A percentile compares a stretch with the other conserved stretches of the same genome.
Evolutionary conservation across 2,797 vertebrate species (phyloP).

Genomic region (Lagorchestes hirsutus): DNA sequence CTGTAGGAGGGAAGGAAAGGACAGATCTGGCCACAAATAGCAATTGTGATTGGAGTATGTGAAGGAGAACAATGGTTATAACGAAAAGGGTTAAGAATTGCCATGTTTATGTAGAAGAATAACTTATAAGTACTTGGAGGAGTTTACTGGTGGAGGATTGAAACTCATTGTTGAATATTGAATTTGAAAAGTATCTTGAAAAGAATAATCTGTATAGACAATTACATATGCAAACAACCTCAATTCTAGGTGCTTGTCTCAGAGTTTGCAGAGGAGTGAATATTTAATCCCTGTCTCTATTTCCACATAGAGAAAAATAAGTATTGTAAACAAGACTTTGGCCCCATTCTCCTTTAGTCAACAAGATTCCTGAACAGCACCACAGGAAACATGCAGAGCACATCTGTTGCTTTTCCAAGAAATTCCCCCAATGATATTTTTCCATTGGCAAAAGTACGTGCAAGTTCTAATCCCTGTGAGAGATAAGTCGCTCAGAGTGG

Average conservation of each 20-base stretch:
- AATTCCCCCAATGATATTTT: conserved; percentile 30
- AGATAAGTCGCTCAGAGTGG: not conserved
- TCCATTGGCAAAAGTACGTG: not conserved
- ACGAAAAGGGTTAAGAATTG: not conserved
- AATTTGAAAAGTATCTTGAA: conserved; percentile 10
- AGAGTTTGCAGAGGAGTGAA: conserved; percentile 46
- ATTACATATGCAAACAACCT: conserved; percentile 10
- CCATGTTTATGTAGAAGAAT: not conserved
- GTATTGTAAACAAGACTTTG: conserved; percentile 42
- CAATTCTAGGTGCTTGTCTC: not conserved
- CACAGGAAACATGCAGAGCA: not conserved
- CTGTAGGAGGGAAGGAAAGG: not conserved
- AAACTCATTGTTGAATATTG: conserved; percentile 16
- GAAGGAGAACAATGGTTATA: not conserved
- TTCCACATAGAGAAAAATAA: conserved; percentile 24
- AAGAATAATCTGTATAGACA: conserved; percentile 29
- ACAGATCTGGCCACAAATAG: not conserved
- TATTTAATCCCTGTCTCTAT: conserved; percentile 57
- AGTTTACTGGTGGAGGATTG: not conserved
- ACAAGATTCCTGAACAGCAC: not conserved
- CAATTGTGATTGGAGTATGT: not conserved
- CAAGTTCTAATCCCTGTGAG: conserved; percentile 1
- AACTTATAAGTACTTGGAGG: not conserved
- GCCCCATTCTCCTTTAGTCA: not conserved
- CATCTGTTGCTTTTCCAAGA: not conserved